Conservation (phyloP, 2,797 vertebrate genomes). For the Cuculus canorus region DNA sequence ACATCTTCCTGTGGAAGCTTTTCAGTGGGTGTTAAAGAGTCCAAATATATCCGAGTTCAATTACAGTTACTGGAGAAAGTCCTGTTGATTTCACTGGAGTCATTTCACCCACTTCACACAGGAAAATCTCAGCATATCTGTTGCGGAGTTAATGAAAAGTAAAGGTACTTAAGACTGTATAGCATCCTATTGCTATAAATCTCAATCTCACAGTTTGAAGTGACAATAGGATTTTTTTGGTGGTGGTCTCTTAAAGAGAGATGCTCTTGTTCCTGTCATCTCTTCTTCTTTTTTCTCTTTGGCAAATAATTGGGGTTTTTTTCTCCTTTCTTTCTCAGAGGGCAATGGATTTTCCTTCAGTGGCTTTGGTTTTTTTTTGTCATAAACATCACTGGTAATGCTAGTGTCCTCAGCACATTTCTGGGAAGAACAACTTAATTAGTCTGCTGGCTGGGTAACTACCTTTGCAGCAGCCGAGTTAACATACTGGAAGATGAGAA, state of each 20-base stretch:
- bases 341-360: background rate
- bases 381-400: background rate
- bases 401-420: background rate
- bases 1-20: background rate
- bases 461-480: background rate
- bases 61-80: background rate
- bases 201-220: background rate
- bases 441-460: background rate
- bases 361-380: background rate
- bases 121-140: background rate
- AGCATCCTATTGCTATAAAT: background rate
- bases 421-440: background rate
- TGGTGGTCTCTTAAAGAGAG: background rate
- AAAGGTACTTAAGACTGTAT: background rate
- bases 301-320: background rate
- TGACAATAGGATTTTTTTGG: background rate
- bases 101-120: background rate
- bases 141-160: background rate
- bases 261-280: background rate
- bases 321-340: background rate
- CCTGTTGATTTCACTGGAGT: background rate
- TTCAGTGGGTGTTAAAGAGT: background rate
- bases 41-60: background rate
- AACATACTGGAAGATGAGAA: background rate
- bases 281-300: background rate